Percentiles rank a stretch among this genome's conserved stretches.
Evolutionary conservation across 2,888 invertebrate genomes (phyloP).

Genomic region (Philonicus albiceps): DNA sequence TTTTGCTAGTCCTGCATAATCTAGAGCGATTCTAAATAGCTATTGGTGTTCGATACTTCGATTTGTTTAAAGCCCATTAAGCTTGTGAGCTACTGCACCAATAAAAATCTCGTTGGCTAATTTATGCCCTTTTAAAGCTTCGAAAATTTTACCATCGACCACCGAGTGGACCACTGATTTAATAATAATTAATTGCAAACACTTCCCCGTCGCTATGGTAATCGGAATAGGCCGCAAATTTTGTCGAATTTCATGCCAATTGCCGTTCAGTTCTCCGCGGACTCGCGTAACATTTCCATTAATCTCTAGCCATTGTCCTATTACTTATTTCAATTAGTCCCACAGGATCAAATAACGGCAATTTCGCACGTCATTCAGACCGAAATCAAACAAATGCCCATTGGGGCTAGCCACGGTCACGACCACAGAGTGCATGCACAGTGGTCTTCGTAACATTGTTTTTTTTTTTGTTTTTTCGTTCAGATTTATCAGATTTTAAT

Average conservation of each 20-base stretch:
- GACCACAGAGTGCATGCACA: not conserved
- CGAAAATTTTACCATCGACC: not conserved
- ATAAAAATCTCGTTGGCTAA: not conserved
- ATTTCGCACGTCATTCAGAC: slow-evolving; percentile 8
- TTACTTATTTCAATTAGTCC: slow-evolving; percentile 5
- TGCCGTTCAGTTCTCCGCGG: not conserved
- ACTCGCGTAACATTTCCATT: not conserved
- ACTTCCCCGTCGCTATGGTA: not conserved
- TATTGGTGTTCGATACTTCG: not conserved
- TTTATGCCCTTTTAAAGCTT: not conserved
- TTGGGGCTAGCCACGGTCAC: not conserved
- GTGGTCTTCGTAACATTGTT: not conserved
- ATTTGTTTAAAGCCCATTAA: not conserved
- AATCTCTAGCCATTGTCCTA: not conserved
- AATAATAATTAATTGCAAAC: not conserved
- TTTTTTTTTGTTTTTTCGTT: not conserved
- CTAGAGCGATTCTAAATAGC: not conserved
- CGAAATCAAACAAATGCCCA: not conserved
- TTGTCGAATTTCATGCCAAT: not conserved
- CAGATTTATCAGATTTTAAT: slow-evolving; percentile 43
- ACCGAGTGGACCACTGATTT: not conserved
- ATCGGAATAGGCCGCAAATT: not conserved
- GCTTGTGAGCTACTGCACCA: not conserved
- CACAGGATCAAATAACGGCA: slow-evolving; percentile 9
- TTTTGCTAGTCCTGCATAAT: not conserved